Conservation (phyloP, 2,113 vertebrate species). For the Cercocebus atys region DNA sequence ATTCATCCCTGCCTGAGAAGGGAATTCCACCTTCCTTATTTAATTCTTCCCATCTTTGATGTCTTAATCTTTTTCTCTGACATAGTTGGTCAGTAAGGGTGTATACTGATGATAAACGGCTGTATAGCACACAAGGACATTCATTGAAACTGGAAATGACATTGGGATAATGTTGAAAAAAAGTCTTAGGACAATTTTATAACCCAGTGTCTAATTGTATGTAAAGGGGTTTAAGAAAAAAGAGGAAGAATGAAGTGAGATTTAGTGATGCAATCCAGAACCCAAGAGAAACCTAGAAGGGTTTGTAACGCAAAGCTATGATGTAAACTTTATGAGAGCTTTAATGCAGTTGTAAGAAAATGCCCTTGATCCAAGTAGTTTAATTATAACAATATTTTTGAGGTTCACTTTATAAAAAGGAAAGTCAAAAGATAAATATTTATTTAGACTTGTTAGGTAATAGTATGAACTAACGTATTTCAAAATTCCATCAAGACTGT, state of each 20-base stretch:
- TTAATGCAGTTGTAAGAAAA: neutral
- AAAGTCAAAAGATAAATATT: neutral
- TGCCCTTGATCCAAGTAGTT: neutral
- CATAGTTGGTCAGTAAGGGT: neutral
- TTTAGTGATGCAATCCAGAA: neutral
- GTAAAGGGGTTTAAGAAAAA: neutral
- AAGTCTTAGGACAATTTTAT: neutral
- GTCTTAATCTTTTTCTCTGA: neutral
- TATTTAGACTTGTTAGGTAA: neutral
- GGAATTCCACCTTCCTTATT: neutral
- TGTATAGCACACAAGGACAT: neutral
- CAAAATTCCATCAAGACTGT: neutral
- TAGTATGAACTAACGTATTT: neutral
- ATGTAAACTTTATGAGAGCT: neutral
- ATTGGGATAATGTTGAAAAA: neutral
- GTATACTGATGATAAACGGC: neutral
- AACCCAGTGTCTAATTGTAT: neutral
- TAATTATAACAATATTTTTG: neutral
- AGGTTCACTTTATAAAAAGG: neutral
- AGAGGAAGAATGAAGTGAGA: neutral
- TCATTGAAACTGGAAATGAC: neutral
- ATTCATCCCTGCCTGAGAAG: neutral
- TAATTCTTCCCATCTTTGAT: neutral
- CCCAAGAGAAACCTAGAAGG: neutral
- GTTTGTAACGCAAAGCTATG: neutral